Percentiles rank a stretch among this genome's conserved stretches.
phyloP scores from a whole-genome alignment of 2,888 invertebrate species.

The Acholoe squamosa region DNA sequence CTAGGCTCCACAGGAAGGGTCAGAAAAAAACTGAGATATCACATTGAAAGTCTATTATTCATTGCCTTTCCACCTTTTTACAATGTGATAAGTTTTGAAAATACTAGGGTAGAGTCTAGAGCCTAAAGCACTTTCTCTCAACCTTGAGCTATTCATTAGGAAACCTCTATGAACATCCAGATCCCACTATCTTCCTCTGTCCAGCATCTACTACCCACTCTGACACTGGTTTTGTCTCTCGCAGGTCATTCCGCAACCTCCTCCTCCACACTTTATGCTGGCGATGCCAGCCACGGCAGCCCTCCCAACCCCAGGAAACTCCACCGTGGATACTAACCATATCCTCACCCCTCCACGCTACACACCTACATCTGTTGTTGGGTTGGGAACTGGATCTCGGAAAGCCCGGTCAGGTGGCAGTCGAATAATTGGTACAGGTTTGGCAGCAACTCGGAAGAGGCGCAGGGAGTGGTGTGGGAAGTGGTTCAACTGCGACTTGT shows the following conservation, averaged over 20 bases:
- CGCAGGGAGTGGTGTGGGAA: constrained; percentile 51
- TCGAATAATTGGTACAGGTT: background rate
- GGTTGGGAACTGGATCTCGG: background rate
- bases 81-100: too few relatives aligned
- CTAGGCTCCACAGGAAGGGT: too few relatives aligned
- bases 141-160: too few relatives aligned
- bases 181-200: background rate
- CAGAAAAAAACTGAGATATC: too few relatives aligned
- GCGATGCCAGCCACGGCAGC: background rate
- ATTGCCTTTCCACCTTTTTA: too few relatives aligned
- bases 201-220: background rate
- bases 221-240: constrained; percentile 5
- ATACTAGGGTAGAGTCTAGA: too few relatives aligned
- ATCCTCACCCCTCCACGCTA: constrained; percentile 49
- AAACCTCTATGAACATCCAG: too few relatives aligned
- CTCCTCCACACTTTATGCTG: background rate
- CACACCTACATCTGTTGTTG: background rate
- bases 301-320: background rate
- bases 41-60: too few relatives aligned
- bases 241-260: background rate
- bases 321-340: background rate
- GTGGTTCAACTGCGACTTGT: constrained; percentile 46
- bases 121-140: too few relatives aligned
- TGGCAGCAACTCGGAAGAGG: background rate
- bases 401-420: background rate